Evolutionary conservation across 2,888 invertebrate genomes (phyloP).

Genomic region (Caradrina clavipalpis): DNA sequence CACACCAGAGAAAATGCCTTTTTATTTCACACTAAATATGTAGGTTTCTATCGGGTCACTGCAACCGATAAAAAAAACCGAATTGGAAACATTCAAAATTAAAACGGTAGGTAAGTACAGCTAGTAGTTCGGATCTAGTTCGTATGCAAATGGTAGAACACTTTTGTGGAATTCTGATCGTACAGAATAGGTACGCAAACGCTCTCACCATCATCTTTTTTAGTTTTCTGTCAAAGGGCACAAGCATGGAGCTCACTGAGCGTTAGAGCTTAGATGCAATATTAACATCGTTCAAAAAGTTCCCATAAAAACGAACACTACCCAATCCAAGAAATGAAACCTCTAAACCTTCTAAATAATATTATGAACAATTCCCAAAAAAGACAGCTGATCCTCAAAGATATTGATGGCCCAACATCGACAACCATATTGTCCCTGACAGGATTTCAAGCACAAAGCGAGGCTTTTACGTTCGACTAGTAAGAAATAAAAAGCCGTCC

Average conservation of each 20-base stretch:
- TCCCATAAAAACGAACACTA: neutral
- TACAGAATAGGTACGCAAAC: no score
- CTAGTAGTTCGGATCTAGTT: no score
- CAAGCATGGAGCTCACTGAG: no score
- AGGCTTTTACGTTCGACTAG: constrained; percentile 60
- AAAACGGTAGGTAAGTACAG: no score
- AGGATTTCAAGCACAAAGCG: constrained; percentile 54
- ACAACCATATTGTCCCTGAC: constrained; percentile 49
- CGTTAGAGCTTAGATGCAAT: neutral
- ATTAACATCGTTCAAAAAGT: neutral
- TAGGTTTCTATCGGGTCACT: no score
- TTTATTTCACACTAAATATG: no score
- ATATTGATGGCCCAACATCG: constrained; percentile 7
- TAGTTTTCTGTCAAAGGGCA: neutral
- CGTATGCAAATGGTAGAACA: no score
- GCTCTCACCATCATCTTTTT: neutral
- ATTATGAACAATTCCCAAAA: neutral
- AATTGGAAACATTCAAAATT: no score
- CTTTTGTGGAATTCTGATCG: no score
- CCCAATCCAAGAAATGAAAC: neutral
- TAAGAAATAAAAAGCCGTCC: constrained; percentile 64
- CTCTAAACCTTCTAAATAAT: neutral
- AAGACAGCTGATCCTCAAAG: neutral
- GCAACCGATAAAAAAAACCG: neutral
- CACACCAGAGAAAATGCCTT: no score